Percentiles rank a stretch among this genome's conserved stretches.
Conservation (phyloP, 2,888 invertebrate species). For the Vesta saturnalis region DNA sequence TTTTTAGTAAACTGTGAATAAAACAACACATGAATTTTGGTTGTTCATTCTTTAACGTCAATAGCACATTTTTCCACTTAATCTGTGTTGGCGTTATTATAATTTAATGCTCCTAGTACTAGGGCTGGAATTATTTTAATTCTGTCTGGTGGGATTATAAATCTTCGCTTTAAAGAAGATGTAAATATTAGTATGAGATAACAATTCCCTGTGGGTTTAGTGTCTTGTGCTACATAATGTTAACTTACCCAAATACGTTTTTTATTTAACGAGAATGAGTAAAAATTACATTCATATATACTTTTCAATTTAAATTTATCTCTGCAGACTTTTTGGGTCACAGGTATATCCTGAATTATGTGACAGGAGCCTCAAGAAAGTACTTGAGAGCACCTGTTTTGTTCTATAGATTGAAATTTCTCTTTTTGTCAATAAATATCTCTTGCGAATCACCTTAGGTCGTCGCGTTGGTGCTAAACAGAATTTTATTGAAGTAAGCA, state of each 20-base stretch:
- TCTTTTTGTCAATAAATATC: constrained; percentile 26
- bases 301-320: constrained; percentile 18
- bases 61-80: constrained; percentile 27
- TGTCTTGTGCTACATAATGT: too few relatives aligned
- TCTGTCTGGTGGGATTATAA: too few relatives aligned
- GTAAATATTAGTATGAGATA: too few relatives aligned
- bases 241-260: too few relatives aligned
- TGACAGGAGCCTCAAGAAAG: constrained; percentile 27
- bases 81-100: constrained; percentile 20
- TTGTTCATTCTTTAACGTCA: constrained; percentile 18
- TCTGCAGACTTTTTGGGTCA: constrained; percentile 3
- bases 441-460: constrained; percentile 20
- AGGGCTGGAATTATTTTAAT: too few relatives aligned
- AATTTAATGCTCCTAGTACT: constrained; percentile 10
- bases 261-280: background rate
- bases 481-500: constrained; percentile 36
- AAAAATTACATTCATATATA: constrained; percentile 11
- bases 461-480: constrained; percentile 18
- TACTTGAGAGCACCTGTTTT: constrained; percentile 29
- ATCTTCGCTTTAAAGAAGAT: too few relatives aligned
- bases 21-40: background rate
- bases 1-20: background rate
- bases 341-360: constrained; percentile 28
- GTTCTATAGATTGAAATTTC: constrained; percentile 25
- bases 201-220: too few relatives aligned